Evolutionary conservation across 2,113 vertebrate species (phyloP), one percentile per base, ranked within the genome.

Genomic region (Pelecanoides urinatrix): DNA sequence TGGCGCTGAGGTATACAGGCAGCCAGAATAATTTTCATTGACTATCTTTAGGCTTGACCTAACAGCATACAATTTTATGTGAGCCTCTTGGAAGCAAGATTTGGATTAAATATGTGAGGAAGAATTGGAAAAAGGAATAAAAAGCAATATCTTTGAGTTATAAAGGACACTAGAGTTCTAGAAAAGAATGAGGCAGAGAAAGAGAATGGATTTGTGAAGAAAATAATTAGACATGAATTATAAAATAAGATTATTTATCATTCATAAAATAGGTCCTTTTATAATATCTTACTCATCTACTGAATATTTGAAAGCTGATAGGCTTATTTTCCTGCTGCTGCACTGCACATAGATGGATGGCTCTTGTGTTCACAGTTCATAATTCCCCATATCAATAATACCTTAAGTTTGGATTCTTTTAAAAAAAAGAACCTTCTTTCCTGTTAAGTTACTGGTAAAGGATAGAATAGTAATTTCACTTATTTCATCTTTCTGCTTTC

Each of bases 401-500:
- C 2, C 0, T 0, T 65, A 50, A 32, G 0, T 45, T 61, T 25
- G 4, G 7, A 17, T 74, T 65, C 19, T 32, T 32, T 80, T 45
- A 8, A 55, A 68, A 52, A 49, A 52, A 6, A 72, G 2, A 47
- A 50, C 3, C 7, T 42, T 49, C 20, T 72, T 47, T 44, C 9
- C 26, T 45, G 1, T 77, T 73, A 55, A 73, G 19, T 22, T 77
- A 21, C n/a, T 17, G 30, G 3, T 85, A 65, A 53, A 40, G 50
- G 9, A 19, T 13, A 53, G 14, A 84, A 50, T 21, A 65, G 3
- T n/a, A 36, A 70, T 76, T 68, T 87, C 7, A 45, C 26, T 44
- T 56, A 38, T 58, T 67, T 89, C 72, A 26, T 61, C 13, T 25
- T 61, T 88, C 14, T 52, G 5, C 22, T 75, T 73, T 65, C 12